Conservation (phyloP, 2,113 vertebrate species). For the Macquaria ambigua region DNA sequence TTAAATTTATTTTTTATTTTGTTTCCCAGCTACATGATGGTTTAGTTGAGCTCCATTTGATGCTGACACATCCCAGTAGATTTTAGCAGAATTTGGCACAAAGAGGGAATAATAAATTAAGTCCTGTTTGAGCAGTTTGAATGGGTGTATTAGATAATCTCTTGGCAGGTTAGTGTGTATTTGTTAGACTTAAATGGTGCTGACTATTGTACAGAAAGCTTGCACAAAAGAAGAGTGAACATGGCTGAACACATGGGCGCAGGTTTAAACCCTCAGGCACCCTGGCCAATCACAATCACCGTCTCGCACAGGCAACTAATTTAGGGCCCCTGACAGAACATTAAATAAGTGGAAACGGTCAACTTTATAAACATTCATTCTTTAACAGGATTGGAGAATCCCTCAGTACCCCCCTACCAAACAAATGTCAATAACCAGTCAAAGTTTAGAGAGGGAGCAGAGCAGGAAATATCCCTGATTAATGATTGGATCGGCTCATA, state of each 20-base stretch:
- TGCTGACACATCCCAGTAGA: constrained; percentile 21
- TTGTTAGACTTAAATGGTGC: constrained; percentile 7
- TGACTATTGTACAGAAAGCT: constrained; percentile 3
- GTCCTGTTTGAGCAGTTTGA: background rate
- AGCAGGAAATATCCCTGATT: constrained; percentile 74
- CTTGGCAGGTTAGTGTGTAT: constrained; percentile 9
- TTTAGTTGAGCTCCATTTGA: constrained; percentile 18
- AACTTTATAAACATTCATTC: constrained; percentile 41
- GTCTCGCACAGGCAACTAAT: constrained; percentile 33
- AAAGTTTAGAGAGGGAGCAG: constrained; percentile 42
- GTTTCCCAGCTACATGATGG: constrained; percentile 3
- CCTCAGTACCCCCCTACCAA: constrained; percentile 16
- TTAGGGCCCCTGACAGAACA: constrained; percentile 20
- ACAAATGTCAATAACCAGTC: constrained; percentile 34
- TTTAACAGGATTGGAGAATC: constrained; percentile 36
- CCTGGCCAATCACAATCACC: constrained; percentile 30
- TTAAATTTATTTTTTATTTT: background rate
- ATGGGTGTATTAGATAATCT: constrained; percentile 12
- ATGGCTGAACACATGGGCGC: background rate
- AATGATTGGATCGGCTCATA: constrained; percentile 56
- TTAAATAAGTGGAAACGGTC: constrained; percentile 37
- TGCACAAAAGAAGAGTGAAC: background rate
- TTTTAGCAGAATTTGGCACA: constrained; percentile 19
- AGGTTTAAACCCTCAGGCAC: constrained; percentile 44
- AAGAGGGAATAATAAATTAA: background rate